Conservation (phyloP, 2,797 vertebrate species). For the Schizopygopsis malacanthus region DNA sequence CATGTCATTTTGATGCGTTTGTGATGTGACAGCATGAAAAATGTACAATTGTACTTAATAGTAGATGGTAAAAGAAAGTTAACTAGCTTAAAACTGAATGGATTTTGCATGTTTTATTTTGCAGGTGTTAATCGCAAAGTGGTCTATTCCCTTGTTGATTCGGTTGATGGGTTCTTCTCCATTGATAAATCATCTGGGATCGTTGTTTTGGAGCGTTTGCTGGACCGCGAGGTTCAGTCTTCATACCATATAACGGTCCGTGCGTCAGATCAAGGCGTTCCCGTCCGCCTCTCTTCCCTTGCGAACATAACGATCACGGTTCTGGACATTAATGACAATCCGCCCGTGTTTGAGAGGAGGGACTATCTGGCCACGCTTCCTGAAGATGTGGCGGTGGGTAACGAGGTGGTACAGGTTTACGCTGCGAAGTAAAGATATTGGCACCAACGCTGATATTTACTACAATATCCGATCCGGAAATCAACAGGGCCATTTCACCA, state of each 20-base stretch:
- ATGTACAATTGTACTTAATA: too few species aligned
- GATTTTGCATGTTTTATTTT: slow-evolving; percentile 8
- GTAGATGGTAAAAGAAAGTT: background rate
- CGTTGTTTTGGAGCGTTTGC: slow-evolving; percentile 85
- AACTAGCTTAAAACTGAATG: background rate
- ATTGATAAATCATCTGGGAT: slow-evolving; percentile 90
- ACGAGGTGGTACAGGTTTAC: slow-evolving; percentile 87
- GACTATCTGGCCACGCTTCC: slow-evolving; percentile 91
- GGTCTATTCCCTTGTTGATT: slow-evolving; percentile 86
- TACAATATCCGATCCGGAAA: slow-evolving; percentile 95
- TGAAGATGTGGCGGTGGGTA: slow-evolving; percentile 87
- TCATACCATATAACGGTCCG: slow-evolving; percentile 87
- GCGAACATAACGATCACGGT: slow-evolving; percentile 90
- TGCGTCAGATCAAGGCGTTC: slow-evolving; percentile 87
- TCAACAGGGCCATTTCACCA: slow-evolving; percentile 90
- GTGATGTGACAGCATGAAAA: background rate
- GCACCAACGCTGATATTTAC: slow-evolving; percentile 94
- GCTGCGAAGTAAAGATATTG: slow-evolving; percentile 97
- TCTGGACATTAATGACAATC: slow-evolving; percentile 96
- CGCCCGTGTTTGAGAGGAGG: slow-evolving; percentile 92
- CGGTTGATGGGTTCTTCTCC: slow-evolving; percentile 87
- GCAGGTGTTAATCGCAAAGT: slow-evolving; percentile 89
- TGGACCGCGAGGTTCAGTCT: slow-evolving; percentile 91
- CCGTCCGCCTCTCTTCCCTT: slow-evolving; percentile 82
- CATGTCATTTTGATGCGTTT: background rate